Evolutionary conservation across 2,797 vertebrate genomes (phyloP).

Genomic region (Labeo calbasu): DNA sequence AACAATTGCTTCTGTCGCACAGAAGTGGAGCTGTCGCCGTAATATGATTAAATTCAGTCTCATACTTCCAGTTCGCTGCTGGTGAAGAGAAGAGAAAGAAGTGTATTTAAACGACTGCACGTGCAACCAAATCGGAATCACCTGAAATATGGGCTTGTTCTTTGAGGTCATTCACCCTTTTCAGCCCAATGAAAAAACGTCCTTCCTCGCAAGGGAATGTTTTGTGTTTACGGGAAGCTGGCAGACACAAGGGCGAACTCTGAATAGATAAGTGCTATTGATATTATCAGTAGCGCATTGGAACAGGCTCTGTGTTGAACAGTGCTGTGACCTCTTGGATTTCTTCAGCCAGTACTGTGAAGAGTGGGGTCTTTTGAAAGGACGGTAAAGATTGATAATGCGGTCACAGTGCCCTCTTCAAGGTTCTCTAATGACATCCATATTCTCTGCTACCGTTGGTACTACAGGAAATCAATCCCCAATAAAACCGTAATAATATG

Average conservation of each 20-base stretch:
- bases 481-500: slow-evolving; percentile 58
- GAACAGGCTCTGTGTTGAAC: slow-evolving; percentile 31
- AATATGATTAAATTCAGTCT: slow-evolving; percentile 39
- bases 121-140: slow-evolving; percentile 38
- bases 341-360: slow-evolving; percentile 27
- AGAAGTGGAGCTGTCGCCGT: slow-evolving; percentile 44
- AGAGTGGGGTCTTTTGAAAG: slow-evolving; percentile 37
- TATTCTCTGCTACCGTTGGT: slow-evolving; percentile 36
- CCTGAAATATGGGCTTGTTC: slow-evolving; percentile 40
- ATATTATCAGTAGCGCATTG: slow-evolving; percentile 41
- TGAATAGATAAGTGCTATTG: slow-evolving; percentile 44
- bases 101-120: slow-evolving; percentile 42
- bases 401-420: slow-evolving; percentile 39
- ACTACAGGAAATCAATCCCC: slow-evolving; percentile 61
- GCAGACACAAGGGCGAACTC: slow-evolving; percentile 19
- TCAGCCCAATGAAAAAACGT: slow-evolving; percentile 12
- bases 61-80: slow-evolving; percentile 13
- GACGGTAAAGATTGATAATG: slow-evolving; percentile 54
- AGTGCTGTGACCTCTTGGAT: slow-evolving; percentile 37
- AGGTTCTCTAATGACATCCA: slow-evolving; percentile 46
- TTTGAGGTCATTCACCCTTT: slow-evolving; percentile 39
- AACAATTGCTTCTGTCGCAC: slow-evolving; percentile 53
- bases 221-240: slow-evolving; percentile 27
- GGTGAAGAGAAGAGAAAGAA: slow-evolving; percentile 15
- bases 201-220: slow-evolving; percentile 25